Conservation (phyloP, 2,797 vertebrate species). For the Trematomus bernacchii region DNA sequence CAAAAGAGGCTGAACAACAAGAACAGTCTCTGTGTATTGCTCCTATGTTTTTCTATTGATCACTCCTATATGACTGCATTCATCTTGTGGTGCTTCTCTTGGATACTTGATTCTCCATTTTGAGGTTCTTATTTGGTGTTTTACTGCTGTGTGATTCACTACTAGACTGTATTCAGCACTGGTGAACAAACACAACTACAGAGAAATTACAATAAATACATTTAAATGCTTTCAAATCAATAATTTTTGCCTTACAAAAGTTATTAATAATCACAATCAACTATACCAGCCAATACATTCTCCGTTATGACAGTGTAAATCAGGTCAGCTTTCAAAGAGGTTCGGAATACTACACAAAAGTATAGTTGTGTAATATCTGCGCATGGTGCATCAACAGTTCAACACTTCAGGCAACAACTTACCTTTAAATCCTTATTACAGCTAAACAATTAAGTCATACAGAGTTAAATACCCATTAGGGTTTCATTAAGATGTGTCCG, state of each 20-base stretch:
- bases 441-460: conserved; percentile 12
- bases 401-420: neutral
- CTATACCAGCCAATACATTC: neutral
- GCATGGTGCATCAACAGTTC: neutral
- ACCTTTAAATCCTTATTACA: neutral
- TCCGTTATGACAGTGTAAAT: neutral
- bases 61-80: neutral
- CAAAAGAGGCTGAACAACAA: too few relatives aligned
- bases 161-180: neutral
- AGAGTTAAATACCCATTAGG: conserved; percentile 8
- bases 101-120: neutral
- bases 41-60: neutral
- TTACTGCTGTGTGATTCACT: neutral
- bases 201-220: neutral
- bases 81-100: neutral
- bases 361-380: neutral
- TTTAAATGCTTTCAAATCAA: neutral
- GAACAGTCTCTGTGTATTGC: too few relatives aligned
- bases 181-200: neutral
- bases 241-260: neutral
- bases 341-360: too few relatives aligned
- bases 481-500: neutral
- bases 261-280: neutral
- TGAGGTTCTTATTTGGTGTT: neutral
- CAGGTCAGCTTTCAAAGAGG: neutral